Base-by-base conservation (phyloP, 2,888 invertebrate genomes). In the Ophion slaviceki region DNA sequence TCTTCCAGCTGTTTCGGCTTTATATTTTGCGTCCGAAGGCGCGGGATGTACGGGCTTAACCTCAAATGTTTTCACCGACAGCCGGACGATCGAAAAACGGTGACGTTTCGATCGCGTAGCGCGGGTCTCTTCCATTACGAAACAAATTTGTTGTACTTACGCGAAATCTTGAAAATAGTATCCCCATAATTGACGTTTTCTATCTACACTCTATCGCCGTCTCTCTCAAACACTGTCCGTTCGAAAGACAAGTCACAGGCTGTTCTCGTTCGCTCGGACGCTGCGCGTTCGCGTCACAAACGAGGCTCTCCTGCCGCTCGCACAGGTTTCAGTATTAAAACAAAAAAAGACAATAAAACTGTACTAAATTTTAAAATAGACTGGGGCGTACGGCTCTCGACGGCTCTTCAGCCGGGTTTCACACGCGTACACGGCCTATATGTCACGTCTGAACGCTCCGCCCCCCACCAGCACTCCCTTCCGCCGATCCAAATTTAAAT, bases 121-220 rank as follows among this genome's bases (percentile, higher is more conserved):
- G 74, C 62, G 79, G 40, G 80, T 66, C 64, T 53, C 45, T 70
- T 68, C 62, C 20, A 68, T 24, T 67, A 75, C n/a, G 8, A 61
- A 47, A 61, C 20, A 66, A 75, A 17, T 7, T 68, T 40, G 17
- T 24, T 8, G 20, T 71, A 93, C 92, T 93, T 87, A 93, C 93
- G 11, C 90, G 91, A 90, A 93, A 93, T 89, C 91, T 90, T 68
- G 93, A 92, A 8, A 93, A 84, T 81, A 93, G 87, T n/a, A 92
- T 90, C 17, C 92, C 92, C 92, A 92, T 92, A 47, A 82, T 89
- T 64, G 74, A 82, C 71, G 66, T 71, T 81, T 74, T 77, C 11
- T 67, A 53, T 61, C 17, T 79, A 57, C 57, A 28, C 32, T 32
- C 8, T 17, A n/a, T 71, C 10, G 14, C n/a, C 28, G 40, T 66